Percentiles rank a stretch among this genome's conserved stretches.
Evolutionary conservation across 2,113 vertebrate species (phyloP).

Genomic region (human): GRCh38 chr15:29157001-29157500

Average conservation of each 20-base stretch:
- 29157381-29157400: neutral
- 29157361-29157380: neutral
- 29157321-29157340: neutral
- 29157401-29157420: neutral
- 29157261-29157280: neutral
- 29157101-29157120: too few species aligned
- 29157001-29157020: too few species aligned
- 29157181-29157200: neutral
- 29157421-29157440: neutral
- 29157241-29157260: too few species aligned
- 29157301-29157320: too few species aligned
- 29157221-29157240: neutral
- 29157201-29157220: neutral
- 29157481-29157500: slow-evolving; percentile 57
- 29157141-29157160: neutral
- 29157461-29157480: slow-evolving; percentile 34
- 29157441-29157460: slow-evolving; percentile 10
- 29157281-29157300: neutral
- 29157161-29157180: neutral
- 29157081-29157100: too few species aligned
- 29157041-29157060: too few species aligned
- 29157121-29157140: neutral
- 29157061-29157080: too few species aligned
- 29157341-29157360: neutral
- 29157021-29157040: too few species aligned